Percentiles rank a stretch among this genome's conserved stretches.
Evolutionary conservation across 2,888 invertebrate species (phyloP).

Genomic region (Meandrusa payeni): DNA sequence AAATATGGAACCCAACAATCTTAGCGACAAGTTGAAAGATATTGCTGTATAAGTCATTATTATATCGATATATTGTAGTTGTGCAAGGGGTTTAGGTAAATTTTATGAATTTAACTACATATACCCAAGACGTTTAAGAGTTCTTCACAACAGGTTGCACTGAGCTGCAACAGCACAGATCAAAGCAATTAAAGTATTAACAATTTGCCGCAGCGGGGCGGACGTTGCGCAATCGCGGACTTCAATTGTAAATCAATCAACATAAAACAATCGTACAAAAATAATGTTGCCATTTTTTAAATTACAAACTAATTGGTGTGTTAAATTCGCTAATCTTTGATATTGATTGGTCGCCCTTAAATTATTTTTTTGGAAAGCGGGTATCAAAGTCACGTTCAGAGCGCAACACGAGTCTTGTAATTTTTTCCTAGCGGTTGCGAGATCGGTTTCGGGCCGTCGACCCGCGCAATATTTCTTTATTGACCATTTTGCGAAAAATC

Average conservation of each 20-base stretch:
- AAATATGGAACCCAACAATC: too few relatives aligned
- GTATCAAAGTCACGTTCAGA: constrained; percentile 48
- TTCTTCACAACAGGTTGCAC: too few relatives aligned
- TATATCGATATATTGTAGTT: too few relatives aligned
- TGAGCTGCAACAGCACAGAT: too few relatives aligned
- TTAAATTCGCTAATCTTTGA: constrained; percentile 11
- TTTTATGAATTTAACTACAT: too few relatives aligned
- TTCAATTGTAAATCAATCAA: constrained; percentile 3
- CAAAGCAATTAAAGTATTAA: too few relatives aligned
- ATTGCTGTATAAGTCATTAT: too few relatives aligned
- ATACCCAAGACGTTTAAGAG: too few relatives aligned
- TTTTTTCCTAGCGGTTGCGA: constrained; percentile 35
- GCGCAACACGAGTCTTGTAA: constrained; percentile 48
- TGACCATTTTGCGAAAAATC: constrained; percentile 58
- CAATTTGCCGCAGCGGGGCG: background rate
- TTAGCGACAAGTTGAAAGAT: too few relatives aligned
- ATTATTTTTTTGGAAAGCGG: constrained; percentile 21
- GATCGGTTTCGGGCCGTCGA: constrained; percentile 49
- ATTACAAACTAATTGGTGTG: constrained; percentile 17
- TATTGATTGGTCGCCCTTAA: background rate
- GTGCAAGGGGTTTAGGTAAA: too few relatives aligned
- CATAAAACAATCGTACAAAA: background rate
- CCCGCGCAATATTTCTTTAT: constrained; percentile 54
- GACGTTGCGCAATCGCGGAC: constrained; percentile 1
- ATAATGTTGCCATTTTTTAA: background rate